Base-by-base conservation (phyloP, 2,888 invertebrate species). In the Rotaria macrura region DNA sequence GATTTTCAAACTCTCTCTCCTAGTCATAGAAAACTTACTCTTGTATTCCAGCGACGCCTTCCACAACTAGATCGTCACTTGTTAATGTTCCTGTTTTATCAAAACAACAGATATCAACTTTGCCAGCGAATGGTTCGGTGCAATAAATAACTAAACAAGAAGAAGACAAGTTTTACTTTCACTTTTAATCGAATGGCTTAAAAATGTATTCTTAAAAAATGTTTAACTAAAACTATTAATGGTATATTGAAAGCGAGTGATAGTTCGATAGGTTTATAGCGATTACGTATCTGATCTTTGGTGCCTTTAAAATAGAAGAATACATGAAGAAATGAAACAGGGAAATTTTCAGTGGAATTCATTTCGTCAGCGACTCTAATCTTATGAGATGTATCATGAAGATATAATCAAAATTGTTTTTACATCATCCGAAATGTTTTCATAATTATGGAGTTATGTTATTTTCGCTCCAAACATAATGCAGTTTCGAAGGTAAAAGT, bases 21-120 rank as follows among this genome's bases (percentile, higher is more conserved):
- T 17, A 49, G 14, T 12, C 29, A 65, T 29, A 65, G 12, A 25
- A 65, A 25, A 40, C 25, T 79, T 79, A 79, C 79, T n/a, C 5
- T 43, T 65, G 65, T 65, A 92, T 88, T 6, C 92, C 92, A 65
- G 96, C 95, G 84, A 99, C 94, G 84, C 99, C 99, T 92, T 99
- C 98, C 3, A 99, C 97, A 85, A 99, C 94, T 88, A 99, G 93
- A 92, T 97, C 95, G 91, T 99, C 99, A 90, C 97, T 97, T 2
- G 99, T 99, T 87, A 99, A 92, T 1, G 99, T 99, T 65, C 99
- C 98, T 86, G 99, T 99, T 92, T 99, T 99, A 91, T 99, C 99
- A 90, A 99, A 99, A 91, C 99, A 99, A 91, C 98, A 99, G 88
- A 99, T 95, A 91, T 99, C 95, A 40, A 98, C 94, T 93, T 99